Evolutionary conservation across 2,888 invertebrate species (phyloP), one percentile per base, ranked within the genome.

Genomic region (Orchesella flavescens): DNA sequence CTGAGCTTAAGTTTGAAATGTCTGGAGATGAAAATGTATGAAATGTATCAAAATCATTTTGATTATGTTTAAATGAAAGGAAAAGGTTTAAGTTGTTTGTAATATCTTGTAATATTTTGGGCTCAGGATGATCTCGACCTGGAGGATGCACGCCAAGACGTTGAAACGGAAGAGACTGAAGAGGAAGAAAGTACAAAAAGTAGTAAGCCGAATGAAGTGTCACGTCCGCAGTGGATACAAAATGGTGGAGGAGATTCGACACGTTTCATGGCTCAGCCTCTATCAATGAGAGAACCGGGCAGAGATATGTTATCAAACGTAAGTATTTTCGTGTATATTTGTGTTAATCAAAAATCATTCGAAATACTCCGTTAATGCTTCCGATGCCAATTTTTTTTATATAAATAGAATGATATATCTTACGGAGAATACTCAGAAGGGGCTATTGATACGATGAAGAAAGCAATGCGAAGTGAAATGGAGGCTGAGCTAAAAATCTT

Each of bases 401-500:
- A n/a, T n/a, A n/a, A 34, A 34, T 34, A 34, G 34, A 34, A 34
- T 34, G 34, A 34, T 4, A 10, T 12, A 3, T 10, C 10, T 49
- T 12, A 7, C 13, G 43, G 44, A 10, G 43, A 63, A 55, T 77
- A 73, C 53, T 78, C 83, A 7, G 80, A 80, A 19, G 65, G 72
- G n/a, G 68, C 63, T 4, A 65, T 73, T 21, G 61, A 53, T 10
- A 59, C 65, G 0, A 66, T 76, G 72, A 85, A 85, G 49, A 57
- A 23, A 53, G 21, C 78, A 0, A 81, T 87, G 57, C 81, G 85
- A 79, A 89, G 89, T 89, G 88, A 91, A 89, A 89, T 91, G 84
- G 89, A 90, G 89, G 88, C 90, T 87, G 88, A 91, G 10, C 81
- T 92, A 3, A 90, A 90, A 0, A 91, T 91, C 10, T 89, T 92